phyloP scores from a whole-genome alignment of 2,113 vertebrate species.

The Elephas maximus region DNA sequence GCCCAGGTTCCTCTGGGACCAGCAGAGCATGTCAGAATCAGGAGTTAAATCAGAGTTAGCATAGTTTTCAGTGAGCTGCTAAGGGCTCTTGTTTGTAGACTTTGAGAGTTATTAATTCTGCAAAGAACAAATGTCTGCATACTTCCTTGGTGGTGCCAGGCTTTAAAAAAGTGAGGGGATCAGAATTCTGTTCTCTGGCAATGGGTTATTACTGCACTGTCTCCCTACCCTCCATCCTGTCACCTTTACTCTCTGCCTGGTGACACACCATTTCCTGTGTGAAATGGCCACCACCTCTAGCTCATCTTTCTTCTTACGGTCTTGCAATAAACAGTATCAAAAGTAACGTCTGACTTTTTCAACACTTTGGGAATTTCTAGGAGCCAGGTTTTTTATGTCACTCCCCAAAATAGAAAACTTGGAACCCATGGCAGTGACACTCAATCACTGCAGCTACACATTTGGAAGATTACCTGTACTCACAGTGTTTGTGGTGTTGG shows the following conservation, averaged over 20 bases:
- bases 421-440: not conserved
- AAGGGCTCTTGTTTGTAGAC: not conserved
- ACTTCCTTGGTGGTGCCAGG: not conserved
- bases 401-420: not conserved
- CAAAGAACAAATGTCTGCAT: not conserved
- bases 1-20: not conserved
- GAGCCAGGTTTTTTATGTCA: constrained; percentile 13
- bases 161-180: not conserved
- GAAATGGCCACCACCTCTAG: not conserved
- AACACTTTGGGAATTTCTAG: constrained; percentile 6
- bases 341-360: not conserved
- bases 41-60: not conserved
- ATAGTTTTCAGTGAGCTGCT: not conserved
- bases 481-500: not conserved
- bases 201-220: no score
- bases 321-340: not conserved
- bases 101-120: not conserved
- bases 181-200: not conserved
- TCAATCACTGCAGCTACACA: not conserved
- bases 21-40: accelerated
- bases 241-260: not conserved
- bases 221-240: no score
- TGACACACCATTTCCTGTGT: not conserved
- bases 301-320: not conserved
- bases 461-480: not conserved